Conservation (phyloP, 2,797 vertebrate genomes). For the Lates japonicus region DNA sequence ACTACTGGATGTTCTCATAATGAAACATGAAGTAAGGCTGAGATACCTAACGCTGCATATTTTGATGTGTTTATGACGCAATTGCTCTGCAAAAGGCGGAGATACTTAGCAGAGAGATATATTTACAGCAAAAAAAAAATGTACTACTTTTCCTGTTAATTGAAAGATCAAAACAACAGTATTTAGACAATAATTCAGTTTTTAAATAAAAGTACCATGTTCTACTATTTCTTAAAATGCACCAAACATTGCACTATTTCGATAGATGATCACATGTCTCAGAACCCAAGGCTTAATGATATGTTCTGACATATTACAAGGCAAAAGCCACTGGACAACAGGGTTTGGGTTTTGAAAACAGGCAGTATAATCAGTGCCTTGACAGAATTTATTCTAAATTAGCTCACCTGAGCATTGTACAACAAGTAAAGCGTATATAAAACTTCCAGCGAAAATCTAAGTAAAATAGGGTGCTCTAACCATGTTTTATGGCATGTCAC, state of each 20-base stretch:
- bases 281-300: conserved; percentile 35
- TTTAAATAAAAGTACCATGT: conserved; percentile 79
- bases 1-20: conserved; percentile 55
- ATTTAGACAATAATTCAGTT: conserved; percentile 54
- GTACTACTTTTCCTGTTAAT: conserved; percentile 47
- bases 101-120: conserved; percentile 44
- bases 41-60: conserved; percentile 47
- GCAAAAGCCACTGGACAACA: conserved; percentile 38
- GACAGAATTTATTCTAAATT: conserved; percentile 53
- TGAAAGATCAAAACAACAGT: conserved; percentile 61
- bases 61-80: conserved; percentile 53
- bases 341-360: conserved; percentile 55
- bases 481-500: conserved; percentile 79
- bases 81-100: conserved; percentile 35
- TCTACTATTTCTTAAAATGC: conserved; percentile 61
- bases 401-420: conserved; percentile 69
- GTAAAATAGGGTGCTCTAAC: conserved; percentile 78
- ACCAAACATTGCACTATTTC: conserved; percentile 82
- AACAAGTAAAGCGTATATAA: conserved; percentile 69
- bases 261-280: conserved; percentile 48
- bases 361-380: conserved; percentile 65
- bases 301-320: conserved; percentile 47
- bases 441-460: conserved; percentile 72
- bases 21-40: conserved; percentile 45
- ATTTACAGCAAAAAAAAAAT: conserved; percentile 68